Base-by-base conservation (phyloP, 2,888 invertebrate genomes). In the Drosophila histrio region DNA sequence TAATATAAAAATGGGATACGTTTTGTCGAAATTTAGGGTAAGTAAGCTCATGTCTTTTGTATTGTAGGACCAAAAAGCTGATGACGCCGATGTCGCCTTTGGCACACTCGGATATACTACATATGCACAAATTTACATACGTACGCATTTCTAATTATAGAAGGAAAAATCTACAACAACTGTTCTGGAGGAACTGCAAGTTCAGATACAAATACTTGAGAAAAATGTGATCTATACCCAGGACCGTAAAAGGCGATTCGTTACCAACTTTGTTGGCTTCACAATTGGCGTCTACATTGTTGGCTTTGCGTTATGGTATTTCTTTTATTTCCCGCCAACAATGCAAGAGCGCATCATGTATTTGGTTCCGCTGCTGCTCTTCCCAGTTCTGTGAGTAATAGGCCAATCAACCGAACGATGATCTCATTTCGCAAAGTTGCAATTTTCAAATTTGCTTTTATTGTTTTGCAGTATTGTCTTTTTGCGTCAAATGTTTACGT, bases 361-460 rank as follows among this genome's bases (percentile, higher is more conserved):
- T 90, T 94, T 96, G 11, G 94, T 95, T 60, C 97, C 97, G 15
- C 92, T 98, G 54, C 91, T 97, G 22, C 92, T 96, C 54, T 95
- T 97, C 88, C 97, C 98, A 54, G 88, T 97, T 60, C 90, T 98
- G 98, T 98, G 92, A 96, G 97, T 94, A 66, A 46, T 56, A 8
- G 28, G 9, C 15, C 28, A 17, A 22, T 5, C 11, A 17, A 3
- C 9, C 9, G 24, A n/a, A 38, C 22, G 52, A 61, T 71, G 71
- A 78, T 44, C 53, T 76, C 71, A 70, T 67, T 54, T 1, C 26
- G 6, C 8, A 39, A 46, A 24, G 13, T 54, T 54, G 17, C 26
- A 44, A 6, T 19, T 52, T 24, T 39, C n/a, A 47, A 38, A 61
- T 47, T 22, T 36, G 9, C 39, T 32, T 19, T 34, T 34, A 24